phyloP scores from a whole-genome alignment of 2,888 invertebrate genomes.

The Meiosimyza decipiens region DNA sequence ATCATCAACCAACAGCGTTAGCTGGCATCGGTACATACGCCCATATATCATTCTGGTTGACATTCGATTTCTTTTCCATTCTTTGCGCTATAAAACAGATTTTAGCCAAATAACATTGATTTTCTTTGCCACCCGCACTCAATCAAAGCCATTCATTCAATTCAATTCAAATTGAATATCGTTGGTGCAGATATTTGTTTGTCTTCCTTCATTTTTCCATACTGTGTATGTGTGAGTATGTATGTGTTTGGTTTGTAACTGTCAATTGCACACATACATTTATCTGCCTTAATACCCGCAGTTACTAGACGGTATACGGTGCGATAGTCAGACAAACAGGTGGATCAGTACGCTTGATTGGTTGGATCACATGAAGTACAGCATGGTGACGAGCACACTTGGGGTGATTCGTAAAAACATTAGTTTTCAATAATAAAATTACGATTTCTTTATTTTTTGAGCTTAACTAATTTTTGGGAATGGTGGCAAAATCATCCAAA shows the following conservation, averaged over 20 bases:
- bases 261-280: background rate
- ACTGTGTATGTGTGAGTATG: constrained; percentile 7
- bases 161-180: constrained; percentile 40
- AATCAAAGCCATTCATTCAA: constrained; percentile 51
- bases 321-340: background rate
- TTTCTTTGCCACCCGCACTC: constrained; percentile 46
- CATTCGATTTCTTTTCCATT: constrained; percentile 60
- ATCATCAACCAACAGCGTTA: background rate
- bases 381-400: no score
- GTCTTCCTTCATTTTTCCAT: background rate
- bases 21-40: background rate
- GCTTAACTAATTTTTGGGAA: no score
- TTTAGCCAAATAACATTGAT: constrained; percentile 54
- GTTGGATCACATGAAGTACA: no score
- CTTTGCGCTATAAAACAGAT: constrained; percentile 45
- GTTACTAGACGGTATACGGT: no score
- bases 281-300: background rate
- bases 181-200: background rate
- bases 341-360: no score
- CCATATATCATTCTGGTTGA: constrained; percentile 60
- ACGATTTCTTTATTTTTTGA: no score
- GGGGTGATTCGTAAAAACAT: no score
- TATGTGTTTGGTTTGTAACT: constrained; percentile 1
- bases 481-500: no score
- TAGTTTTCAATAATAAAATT: no score